Evolutionary conservation across 1,140 invertebrate genomes (phyloP).

Genomic region (Tribolium madens): DNA sequence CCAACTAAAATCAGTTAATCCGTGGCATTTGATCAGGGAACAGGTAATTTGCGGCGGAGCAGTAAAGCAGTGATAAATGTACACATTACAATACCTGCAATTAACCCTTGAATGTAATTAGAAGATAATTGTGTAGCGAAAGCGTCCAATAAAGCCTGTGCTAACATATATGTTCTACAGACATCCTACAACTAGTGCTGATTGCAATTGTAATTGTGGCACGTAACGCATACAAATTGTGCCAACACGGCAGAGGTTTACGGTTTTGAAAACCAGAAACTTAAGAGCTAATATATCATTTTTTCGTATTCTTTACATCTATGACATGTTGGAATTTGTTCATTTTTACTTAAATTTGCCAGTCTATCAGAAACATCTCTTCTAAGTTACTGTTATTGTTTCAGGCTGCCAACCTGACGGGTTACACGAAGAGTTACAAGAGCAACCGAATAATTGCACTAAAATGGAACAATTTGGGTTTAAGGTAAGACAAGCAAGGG

Average conservation of each 20-base stretch:
- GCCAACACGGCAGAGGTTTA: not conserved
- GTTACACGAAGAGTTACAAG: slow-evolving; percentile 1
- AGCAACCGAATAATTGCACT: slow-evolving; percentile 27
- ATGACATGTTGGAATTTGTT: too few relatives aligned
- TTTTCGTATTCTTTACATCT: too few relatives aligned
- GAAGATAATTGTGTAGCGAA: slow-evolving; percentile 50
- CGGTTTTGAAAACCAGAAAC: not conserved
- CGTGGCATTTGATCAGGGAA: slow-evolving; percentile 23
- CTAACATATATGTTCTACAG: slow-evolving; percentile 25
- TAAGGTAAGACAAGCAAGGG: slow-evolving; percentile 33
- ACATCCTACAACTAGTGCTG: slow-evolving; percentile 21
- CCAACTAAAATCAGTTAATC: slow-evolving; percentile 24
- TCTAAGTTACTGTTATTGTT: not conserved
- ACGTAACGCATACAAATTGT: not conserved
- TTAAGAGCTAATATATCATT: too few relatives aligned
- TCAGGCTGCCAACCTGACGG: slow-evolving; percentile 29
- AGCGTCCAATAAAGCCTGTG: slow-evolving; percentile 34
- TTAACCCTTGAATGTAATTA: slow-evolving; percentile 49
- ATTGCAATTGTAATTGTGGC: slow-evolving; percentile 44
- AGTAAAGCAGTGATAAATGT: slow-evolving; percentile 44
- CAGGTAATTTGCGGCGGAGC: slow-evolving; percentile 18
- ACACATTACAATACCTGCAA: slow-evolving; percentile 48
- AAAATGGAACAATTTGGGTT: slow-evolving; percentile 20
- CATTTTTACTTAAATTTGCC: not conserved
- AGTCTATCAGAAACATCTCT: not conserved